phyloP scores from a whole-genome alignment of 2,113 vertebrate genomes.

The Pomatostomus ruficeps region DNA sequence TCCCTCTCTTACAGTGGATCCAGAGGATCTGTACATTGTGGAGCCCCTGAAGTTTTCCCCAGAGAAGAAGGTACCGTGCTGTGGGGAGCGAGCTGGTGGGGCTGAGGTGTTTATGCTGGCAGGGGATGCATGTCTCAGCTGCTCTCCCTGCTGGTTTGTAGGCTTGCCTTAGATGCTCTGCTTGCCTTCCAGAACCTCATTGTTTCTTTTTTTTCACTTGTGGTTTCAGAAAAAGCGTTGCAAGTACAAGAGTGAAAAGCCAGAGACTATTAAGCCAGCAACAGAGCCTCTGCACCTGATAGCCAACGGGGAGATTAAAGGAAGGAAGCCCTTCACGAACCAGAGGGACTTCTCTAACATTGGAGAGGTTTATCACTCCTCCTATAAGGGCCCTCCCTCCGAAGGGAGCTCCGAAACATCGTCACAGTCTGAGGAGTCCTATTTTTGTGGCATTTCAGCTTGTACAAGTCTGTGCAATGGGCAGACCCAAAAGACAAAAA shows the following conservation, averaged over 20 bases:
- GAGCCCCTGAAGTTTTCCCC: conserved; percentile 98
- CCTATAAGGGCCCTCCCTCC: conserved; percentile 79
- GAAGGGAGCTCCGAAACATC: conserved; percentile 90
- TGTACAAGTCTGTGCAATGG: conserved; percentile 83
- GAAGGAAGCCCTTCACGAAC: conserved; percentile 79
- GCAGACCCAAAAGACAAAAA: conserved; percentile 81
- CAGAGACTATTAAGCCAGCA: conserved; percentile 80
- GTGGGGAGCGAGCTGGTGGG: not conserved
- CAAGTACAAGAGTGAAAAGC: conserved; percentile 89
- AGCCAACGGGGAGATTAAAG: conserved; percentile 79
- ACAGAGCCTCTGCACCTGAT: conserved; percentile 64
- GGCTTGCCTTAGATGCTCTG: not conserved
- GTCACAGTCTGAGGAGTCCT: conserved; percentile 90
- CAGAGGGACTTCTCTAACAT: conserved; percentile 80
- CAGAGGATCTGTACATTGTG: conserved; percentile 97
- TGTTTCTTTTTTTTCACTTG: not conserved
- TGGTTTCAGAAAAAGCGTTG: conserved; percentile 88
- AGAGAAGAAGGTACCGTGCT: conserved; percentile 92
- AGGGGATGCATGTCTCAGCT: not conserved
- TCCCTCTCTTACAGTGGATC: conserved; percentile 82
- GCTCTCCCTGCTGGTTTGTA: not conserved
- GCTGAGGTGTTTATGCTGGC: not conserved
- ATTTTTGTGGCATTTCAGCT: conserved; percentile 82
- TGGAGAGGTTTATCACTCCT: conserved; percentile 76
- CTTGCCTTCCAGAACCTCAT: not conserved